Evolutionary conservation across 2,888 invertebrate genomes (phyloP).

Genomic region (Saturnia pavonia): DNA sequence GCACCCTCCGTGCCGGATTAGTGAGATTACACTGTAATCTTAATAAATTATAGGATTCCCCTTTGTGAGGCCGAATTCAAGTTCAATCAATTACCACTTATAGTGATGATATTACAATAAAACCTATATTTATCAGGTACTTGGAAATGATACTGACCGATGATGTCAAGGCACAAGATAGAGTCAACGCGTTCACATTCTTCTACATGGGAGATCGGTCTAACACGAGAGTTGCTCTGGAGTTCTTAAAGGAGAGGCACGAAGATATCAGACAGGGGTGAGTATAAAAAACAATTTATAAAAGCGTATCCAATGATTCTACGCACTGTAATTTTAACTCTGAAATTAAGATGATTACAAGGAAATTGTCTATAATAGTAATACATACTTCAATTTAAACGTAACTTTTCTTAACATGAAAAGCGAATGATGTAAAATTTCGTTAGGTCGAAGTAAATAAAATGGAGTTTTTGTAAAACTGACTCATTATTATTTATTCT

Average conservation of each 20-base stretch:
- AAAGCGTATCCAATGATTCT: background rate
- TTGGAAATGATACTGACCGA: slow-evolving; percentile 57
- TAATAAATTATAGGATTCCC: background rate
- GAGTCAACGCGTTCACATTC: slow-evolving; percentile 66
- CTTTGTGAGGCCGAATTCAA: background rate
- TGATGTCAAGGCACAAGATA: slow-evolving; percentile 67
- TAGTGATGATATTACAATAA: background rate
- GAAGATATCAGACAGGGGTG: slow-evolving; percentile 57
- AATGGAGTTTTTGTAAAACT: too few species aligned
- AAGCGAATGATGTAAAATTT: too few species aligned
- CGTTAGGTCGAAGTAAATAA: too few species aligned
- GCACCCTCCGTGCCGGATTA: too few species aligned
- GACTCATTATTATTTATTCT: slow-evolving; percentile 31
- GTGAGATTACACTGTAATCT: too few species aligned
- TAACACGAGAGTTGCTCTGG: slow-evolving; percentile 56
- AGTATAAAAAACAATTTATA: slow-evolving; percentile 27
- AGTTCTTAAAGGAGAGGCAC: slow-evolving; percentile 55
- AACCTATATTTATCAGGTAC: slow-evolving; percentile 42
- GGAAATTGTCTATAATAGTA: background rate
- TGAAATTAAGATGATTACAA: background rate
- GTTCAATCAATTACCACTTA: background rate
- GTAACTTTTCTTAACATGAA: too few species aligned
- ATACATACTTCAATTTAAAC: background rate
- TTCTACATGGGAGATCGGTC: slow-evolving; percentile 60
- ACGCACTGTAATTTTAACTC: background rate